Conservation (phyloP, 2,888 invertebrate genomes). For the Ophioninae sp. region DNA sequence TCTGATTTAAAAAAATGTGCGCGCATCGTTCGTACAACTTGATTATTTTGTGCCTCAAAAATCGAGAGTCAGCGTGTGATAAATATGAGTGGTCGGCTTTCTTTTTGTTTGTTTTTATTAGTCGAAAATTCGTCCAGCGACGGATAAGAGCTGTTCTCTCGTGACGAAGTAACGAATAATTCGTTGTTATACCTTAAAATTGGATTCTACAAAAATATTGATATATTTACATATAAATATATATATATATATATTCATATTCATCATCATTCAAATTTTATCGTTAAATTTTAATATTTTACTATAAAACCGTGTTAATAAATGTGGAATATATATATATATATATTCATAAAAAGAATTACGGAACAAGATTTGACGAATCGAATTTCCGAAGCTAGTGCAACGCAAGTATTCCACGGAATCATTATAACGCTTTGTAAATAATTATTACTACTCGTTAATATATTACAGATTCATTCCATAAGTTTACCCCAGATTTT, state of each 20-base stretch:
- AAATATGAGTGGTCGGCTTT: not conserved
- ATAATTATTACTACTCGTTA: slow-evolving; percentile 47
- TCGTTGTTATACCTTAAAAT: not conserved
- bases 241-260: not conserved
- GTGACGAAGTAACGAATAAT: not conserved
- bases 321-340: slow-evolving; percentile 8
- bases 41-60: not conserved
- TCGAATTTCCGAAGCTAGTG: slow-evolving; percentile 20
- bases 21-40: not conserved
- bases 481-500: slow-evolving; percentile 34
- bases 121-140: not conserved
- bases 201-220: slow-evolving; percentile 7
- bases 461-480: slow-evolving; percentile 55
- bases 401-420: slow-evolving; percentile 53
- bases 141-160: not conserved
- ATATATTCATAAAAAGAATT: not conserved
- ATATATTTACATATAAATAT: not conserved
- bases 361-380: slow-evolving; percentile 4
- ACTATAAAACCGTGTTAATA: slow-evolving; percentile 7
- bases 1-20: not conserved
- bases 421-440: slow-evolving; percentile 44
- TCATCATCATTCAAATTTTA: slow-evolving; percentile 12
- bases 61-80: not conserved
- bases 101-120: not conserved
- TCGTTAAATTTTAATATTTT: slow-evolving; percentile 48